Evolutionary conservation across 2,888 invertebrate species (phyloP).

Genomic region (Myopa tessellatipennis): DNA sequence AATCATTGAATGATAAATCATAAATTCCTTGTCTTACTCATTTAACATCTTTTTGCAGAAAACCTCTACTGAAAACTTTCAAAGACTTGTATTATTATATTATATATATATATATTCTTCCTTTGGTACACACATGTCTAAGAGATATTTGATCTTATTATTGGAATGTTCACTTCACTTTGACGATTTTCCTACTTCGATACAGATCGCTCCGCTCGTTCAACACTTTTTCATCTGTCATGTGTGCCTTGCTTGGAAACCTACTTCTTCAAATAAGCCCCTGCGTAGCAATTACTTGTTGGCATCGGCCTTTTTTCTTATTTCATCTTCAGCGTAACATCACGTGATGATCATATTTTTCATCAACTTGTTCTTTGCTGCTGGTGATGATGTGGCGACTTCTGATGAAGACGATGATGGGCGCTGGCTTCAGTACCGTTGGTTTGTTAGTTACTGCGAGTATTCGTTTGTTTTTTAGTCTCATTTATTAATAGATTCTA

Average conservation of each 20-base stretch:
- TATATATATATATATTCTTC: too few species aligned
- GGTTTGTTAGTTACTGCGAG: background rate
- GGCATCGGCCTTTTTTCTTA: background rate
- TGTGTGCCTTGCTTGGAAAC: background rate
- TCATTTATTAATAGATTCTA: slow-evolving; percentile 19
- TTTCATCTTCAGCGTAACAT: background rate
- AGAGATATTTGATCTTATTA: background rate
- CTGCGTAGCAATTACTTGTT: background rate
- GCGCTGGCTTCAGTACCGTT: background rate
- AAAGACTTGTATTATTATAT: too few species aligned
- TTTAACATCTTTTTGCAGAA: too few species aligned
- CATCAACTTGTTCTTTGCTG: slow-evolving; percentile 23
- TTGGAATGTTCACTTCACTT: background rate
- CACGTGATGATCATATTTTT: slow-evolving; percentile 23
- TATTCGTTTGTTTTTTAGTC: background rate
- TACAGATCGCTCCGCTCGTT: background rate
- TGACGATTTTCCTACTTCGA: background rate
- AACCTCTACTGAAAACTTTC: too few species aligned
- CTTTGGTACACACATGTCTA: background rate
- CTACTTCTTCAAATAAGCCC: background rate
- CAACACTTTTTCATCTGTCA: background rate
- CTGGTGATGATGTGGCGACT: background rate
- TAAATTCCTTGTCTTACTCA: too few species aligned
- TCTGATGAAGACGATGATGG: background rate
- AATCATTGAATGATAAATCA: too few species aligned